Evolutionary conservation across 1,140 invertebrate species (phyloP), one percentile per base, ranked within the genome.

Genomic region (Idris sp.): DNA sequence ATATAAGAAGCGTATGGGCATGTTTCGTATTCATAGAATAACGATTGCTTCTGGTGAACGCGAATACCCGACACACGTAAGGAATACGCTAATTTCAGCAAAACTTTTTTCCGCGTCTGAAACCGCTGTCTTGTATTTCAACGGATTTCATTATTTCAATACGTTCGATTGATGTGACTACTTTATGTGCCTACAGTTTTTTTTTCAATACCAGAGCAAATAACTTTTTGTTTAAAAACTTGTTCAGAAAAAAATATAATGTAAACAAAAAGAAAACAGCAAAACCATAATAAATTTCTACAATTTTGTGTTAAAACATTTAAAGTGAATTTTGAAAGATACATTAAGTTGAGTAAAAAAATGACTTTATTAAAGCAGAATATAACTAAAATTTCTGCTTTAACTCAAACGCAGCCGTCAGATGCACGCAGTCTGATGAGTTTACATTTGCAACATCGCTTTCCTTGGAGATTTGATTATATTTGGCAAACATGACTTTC

Each of bases 1-100:
- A 65, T 65, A 59, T 49, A 38, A 58, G 59, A 19, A 64, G 49
- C 56, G 49, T 51, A 59, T 73, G 74, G 74, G 76, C 79, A 82
- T 79, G 83, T 85, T 84, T 83, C 74, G 80, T 85, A 85, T 85
- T 85, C 84, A 85, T 84, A 81, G 76, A 84, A 85, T 81, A 81
- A 76, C 81, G 76, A 84, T 85, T 84, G 82, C 81, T 83, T 80
- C 77, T 75, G 76, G 73, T 59, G 72, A 64, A 46, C 73, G 51
- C 71, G 61, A 74, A 76, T 76, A 58, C 69, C 74, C 51, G 59
- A 64, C 69, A n/a, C n/a, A 79, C 76, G 65, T 68, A 44, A 80
- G 76, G 78, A 83, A 83, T 81, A 84, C 82, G 76, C 82, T 84
- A 84, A 84, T 84, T 85, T 84, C 72, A 72, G 65, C 72, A 77